Evolutionary conservation across 1,140 invertebrate species (phyloP), one percentile per base, ranked within the genome.

Genomic region (Drusus annulatus): DNA sequence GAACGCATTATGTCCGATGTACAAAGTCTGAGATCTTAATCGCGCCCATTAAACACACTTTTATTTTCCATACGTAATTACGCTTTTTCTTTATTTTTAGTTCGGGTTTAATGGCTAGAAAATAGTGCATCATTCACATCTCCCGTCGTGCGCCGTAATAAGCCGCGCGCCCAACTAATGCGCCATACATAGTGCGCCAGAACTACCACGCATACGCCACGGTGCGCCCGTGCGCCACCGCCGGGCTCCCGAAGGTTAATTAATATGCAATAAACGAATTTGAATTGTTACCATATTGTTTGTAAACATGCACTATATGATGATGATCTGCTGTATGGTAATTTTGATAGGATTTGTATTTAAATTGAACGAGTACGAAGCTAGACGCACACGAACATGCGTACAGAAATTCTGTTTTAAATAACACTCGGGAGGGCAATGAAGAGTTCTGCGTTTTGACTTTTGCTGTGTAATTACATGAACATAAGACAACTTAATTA

Each of bases 261-360:
- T 65, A 65, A 65, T 65, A 65, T 28, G 62, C 62, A 65, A 65
- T 65, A 65, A 65, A 65, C 62, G 28, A 65, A 65, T 25, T n/a
- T 50, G 23, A 69, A 45, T 69, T 45, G 65, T 45, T 69, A 69
- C 51, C 13, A 19, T 16, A 2, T 69, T 69, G 36, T 45, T 69
- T 69, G 28, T 69, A 69, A 19, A 69, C 15, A 50, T 50, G 36
- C n/a, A 69, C 28, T 17, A 5, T 21, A 69, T 13, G 36, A 45
- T 45, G 21, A 28, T 65, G 62, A 65, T 65, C 62, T n/a, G 25
- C n/a, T n/a, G 3, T 69, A 69, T 69, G 28, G 15, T 69, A 69
- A 69, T 69, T 69, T 50, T 19, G 6, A 69, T 69, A 63, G 60
- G 19, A 21, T 6, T 65, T 28, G n/a, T 65, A 28, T 65, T 65